Evolutionary conservation across 2,888 invertebrate species (phyloP).

Genomic region (Trissolcus japonicus): DNA sequence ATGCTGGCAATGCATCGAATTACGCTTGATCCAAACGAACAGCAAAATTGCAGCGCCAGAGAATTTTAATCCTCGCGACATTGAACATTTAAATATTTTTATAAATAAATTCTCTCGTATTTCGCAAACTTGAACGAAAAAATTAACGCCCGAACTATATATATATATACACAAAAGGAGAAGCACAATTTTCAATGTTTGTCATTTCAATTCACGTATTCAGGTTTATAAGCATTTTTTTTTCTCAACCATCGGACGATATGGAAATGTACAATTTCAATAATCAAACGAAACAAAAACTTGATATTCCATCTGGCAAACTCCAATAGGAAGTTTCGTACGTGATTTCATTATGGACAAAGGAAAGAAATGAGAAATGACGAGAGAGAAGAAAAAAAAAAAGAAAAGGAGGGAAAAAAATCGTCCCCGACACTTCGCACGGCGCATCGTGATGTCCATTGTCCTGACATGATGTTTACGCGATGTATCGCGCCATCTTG

Average conservation of each 20-base stretch:
- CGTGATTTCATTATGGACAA: conserved; percentile 72
- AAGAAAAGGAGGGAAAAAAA: conserved; percentile 44
- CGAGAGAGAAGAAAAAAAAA: conserved; percentile 3
- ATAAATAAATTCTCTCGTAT: conserved; percentile 37
- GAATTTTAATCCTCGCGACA: too few species aligned
- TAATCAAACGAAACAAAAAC: conserved; percentile 34
- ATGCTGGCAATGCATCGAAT: conserved; percentile 53
- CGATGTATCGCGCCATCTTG: conserved; percentile 55
- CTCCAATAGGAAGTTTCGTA: conserved; percentile 72
- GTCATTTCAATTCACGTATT: not conserved
- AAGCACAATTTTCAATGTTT: too few species aligned
- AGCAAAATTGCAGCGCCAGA: not conserved
- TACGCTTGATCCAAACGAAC: conserved; percentile 41
- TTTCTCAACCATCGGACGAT: too few species aligned
- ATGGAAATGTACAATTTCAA: conserved; percentile 12
- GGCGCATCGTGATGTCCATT: conserved; percentile 63
- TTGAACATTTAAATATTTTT: too few species aligned
- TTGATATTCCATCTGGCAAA: conserved; percentile 69
- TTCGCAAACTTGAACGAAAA: conserved; percentile 16
- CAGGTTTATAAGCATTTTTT: not conserved
- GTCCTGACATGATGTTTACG: conserved; percentile 64
- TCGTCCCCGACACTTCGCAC: conserved; percentile 58
- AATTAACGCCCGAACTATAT: too few species aligned
- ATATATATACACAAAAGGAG: too few species aligned
- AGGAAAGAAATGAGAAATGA: conserved; percentile 60